phyloP scores from a whole-genome alignment of 2,113 vertebrate genomes.

The Rhea pennata region DNA sequence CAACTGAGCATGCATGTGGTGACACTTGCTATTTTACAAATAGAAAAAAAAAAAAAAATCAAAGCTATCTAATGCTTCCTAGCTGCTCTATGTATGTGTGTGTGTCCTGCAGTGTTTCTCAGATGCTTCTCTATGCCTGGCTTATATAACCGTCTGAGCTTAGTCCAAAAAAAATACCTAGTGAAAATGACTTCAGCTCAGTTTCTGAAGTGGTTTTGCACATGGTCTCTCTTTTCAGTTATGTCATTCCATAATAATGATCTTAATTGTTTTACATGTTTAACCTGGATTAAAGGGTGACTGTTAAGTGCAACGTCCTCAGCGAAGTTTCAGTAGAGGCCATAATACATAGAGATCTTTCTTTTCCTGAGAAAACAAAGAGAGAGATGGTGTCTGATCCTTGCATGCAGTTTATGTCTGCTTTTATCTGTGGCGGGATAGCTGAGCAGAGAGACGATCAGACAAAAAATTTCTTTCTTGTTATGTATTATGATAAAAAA shows the following conservation, averaged over 20 bases:
- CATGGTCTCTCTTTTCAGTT: neutral
- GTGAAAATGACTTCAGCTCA: neutral
- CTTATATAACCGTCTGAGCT: neutral
- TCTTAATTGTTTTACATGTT: neutral
- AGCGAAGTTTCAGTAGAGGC: neutral
- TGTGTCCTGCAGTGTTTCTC: neutral
- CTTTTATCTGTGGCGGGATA: fast-evolving
- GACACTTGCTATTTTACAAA: neutral
- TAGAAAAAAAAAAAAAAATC: neutral
- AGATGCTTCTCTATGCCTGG: neutral
- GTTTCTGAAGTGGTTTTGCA: neutral
- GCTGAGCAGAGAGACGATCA: neutral
- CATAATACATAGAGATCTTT: neutral
- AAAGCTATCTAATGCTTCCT: neutral
- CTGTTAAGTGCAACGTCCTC: neutral
- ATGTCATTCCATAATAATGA: neutral
- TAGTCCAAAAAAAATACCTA: neutral
- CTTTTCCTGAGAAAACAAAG: neutral
- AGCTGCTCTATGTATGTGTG: neutral
- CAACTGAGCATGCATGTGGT: neutral
- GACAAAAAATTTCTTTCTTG: neutral
- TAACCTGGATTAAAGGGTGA: neutral
- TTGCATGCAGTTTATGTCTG: neutral
- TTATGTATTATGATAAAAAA: neutral
- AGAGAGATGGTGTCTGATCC: neutral